A percentile compares a stretch with the other conserved stretches of the same genome.
These are phyloP conservation scores for Brenthis daphne DNA, from an alignment of 2,888 invertebrate genomes.

Conservation along the genomic window DNA sequence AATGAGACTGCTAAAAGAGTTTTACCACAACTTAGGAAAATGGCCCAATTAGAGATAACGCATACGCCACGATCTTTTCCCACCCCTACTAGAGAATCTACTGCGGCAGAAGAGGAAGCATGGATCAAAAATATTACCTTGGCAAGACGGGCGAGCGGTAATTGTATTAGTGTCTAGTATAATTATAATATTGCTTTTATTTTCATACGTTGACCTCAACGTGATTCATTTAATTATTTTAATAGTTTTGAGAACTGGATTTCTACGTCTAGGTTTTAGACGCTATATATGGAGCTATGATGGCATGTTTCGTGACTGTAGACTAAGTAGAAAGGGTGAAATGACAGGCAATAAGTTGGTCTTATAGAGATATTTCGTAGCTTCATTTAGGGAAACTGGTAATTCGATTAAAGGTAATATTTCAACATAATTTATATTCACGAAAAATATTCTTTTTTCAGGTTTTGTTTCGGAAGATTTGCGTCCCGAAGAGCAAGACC, in stretches of 20 bases:
- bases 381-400: too few relatives aligned
- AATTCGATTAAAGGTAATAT: too few relatives aligned
- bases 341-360: too few relatives aligned
- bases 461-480: conserved; percentile 89
- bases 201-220: too few relatives aligned
- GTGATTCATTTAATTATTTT: too few relatives aligned
- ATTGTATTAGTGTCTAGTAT: neutral
- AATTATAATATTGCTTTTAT: neutral
- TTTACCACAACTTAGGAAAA: conserved; percentile 81
- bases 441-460: conserved; percentile 34
- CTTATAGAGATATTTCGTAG: too few relatives aligned
- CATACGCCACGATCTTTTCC: conserved; percentile 91
- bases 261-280: too few relatives aligned
- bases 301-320: too few relatives aligned
- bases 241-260: too few relatives aligned
- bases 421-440: too few relatives aligned
- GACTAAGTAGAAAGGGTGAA: too few relatives aligned
- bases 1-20: conserved; percentile 62
- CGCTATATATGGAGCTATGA: too few relatives aligned
- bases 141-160: conserved; percentile 84
- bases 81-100: conserved; percentile 90
- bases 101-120: conserved; percentile 86
- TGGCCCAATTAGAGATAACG: conserved; percentile 83
- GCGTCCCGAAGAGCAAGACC: conserved; percentile 90
- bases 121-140: conserved; percentile 91